A percentile compares a stretch with the other conserved stretches of the same genome.
Evolutionary conservation across 1,140 invertebrate genomes (phyloP).

Genomic region (Physella acuta): DNA sequence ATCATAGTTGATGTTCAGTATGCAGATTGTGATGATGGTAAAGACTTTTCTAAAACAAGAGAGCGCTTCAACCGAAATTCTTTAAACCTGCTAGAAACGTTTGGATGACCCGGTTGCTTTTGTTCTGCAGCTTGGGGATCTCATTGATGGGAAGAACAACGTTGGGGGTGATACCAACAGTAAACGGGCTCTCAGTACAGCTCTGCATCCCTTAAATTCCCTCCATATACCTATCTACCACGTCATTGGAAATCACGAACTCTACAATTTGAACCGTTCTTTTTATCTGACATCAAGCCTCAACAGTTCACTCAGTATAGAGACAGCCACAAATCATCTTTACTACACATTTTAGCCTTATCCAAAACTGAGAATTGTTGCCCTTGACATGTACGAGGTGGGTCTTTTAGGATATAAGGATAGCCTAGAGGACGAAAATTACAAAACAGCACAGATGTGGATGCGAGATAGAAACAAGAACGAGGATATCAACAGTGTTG

Average conservation of each 20-base stretch:
- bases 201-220: slow-evolving; percentile 32
- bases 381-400: slow-evolving; percentile 57
- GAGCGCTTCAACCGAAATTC: slow-evolving; percentile 53
- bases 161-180: slow-evolving; percentile 1
- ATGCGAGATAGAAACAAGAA: slow-evolving; percentile 45
- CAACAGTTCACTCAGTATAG: slow-evolving; percentile 21
- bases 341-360: slow-evolving; percentile 52
- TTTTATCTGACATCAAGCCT: slow-evolving; percentile 36
- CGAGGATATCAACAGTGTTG: slow-evolving; percentile 40
- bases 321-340: slow-evolving; percentile 24
- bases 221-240: slow-evolving; percentile 48
- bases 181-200: slow-evolving; percentile 25
- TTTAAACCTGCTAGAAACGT: slow-evolving; percentile 49
- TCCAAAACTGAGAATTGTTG: slow-evolving; percentile 46
- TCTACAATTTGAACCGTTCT: slow-evolving; percentile 55
- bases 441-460: slow-evolving; percentile 22
- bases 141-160: slow-evolving; percentile 56
- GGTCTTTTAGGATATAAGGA: slow-evolving; percentile 47
- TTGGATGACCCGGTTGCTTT: slow-evolving; percentile 38
- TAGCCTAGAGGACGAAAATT: slow-evolving; percentile 34
- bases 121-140: slow-evolving; percentile 58
- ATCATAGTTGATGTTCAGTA: slow-evolving; percentile 59
- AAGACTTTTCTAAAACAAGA: slow-evolving; percentile 46
- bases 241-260: slow-evolving; percentile 59
- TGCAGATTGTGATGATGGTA: slow-evolving; percentile 55